Evolutionary conservation across 2,888 invertebrate genomes (phyloP), one percentile per base, ranked within the genome.

Genomic region (Graphium colonna): DNA sequence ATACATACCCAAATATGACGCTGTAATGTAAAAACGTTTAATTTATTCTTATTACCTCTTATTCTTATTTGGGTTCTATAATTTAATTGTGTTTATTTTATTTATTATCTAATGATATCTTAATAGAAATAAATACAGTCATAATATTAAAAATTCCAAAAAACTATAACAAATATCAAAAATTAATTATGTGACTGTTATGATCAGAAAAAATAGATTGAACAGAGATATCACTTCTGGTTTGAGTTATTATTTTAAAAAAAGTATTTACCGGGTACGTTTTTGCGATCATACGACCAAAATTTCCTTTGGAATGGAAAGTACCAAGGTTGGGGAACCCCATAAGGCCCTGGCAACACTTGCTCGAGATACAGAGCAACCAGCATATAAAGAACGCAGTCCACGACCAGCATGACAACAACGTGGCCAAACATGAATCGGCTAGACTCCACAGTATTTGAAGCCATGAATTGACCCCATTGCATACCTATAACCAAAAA

Each of bases 361-460:
- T 95, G 95, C 77, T 98, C 97, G 21, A 97, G 82, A 73, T 98
- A 98, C 61, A 97, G 84, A 0, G 97, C 94, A 33, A 97, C 76
- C 1, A 94, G 53, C 74, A 95, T 91, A 69, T 97, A 96, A 0
- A 97, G 46, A 0, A 94, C 49, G 7, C 91, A 82, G 70, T 95
- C 94, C 0, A 95, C 58, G n/a, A 93, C 69, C 65, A 97, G 77
- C 90, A 96, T 93, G 1, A 95, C 66, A 41, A 97, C 83, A 31
- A 95, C 91, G 63, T 93, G 90, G 1, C 94, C 94, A 63, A 96
- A 85, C 0, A 93, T 83, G 54, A 96, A 88, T 1, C 91, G 84
- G n/a, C 68, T 60, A 56, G 95, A 93, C 62, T 95, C 95, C 1
- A 93, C 90, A 0, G 92, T 91, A 0, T 92, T 91, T 0, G 93